Base-by-base conservation (phyloP, 2,888 invertebrate genomes). In the Pollenia amentaria region DNA sequence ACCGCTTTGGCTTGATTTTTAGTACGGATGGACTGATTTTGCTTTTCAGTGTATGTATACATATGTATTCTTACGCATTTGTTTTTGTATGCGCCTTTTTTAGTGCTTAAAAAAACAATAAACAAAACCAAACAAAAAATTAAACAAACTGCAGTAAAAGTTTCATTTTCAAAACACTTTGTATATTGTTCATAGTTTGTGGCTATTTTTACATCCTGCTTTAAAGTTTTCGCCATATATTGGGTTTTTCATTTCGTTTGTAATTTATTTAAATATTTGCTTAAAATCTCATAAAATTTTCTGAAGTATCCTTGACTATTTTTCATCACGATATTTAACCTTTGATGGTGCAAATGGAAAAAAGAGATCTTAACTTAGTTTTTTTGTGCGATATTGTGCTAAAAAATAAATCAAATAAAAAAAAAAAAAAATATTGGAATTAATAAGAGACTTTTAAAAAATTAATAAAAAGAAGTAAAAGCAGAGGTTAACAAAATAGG, bases 121-220 rank as follows among this genome's bases (percentile, higher is more conserved):
- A 57, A 38, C 21, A 12, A 29, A 12, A 12, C 46, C 12, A 57
- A 57, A 38, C 21, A 12, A 29, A 12, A 12, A 65, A 2, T 3
- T 0, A 29, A 29, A 29, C 3, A 4, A 29, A 29, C 29, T 29
- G 29, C 29, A 29, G 51, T 10, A 79, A 70, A 70, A 62, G 21
- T 79, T 79, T 51, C 1, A 48, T 79, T 70, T 78, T 60, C 48
- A 48, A 60, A 78, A 70, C 29, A 46, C 9, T 64, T 29, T 60
- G 9, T 69, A 12, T 29, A 44, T 12, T 18, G 6, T 64, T 80
- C 53, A 51, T 55, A 53, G 65, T 73, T 73, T 40, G 48, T 73
- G 73, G 73, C 65, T 65, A 62, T 70, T 81, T 65, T 65, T 55
- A 18, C 29, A 55, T 72, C 18, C 44, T n/a, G 7, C 38, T 48